Conservation (phyloP, 1,140 invertebrate species). For the Drosophila lacertosa region DNA sequence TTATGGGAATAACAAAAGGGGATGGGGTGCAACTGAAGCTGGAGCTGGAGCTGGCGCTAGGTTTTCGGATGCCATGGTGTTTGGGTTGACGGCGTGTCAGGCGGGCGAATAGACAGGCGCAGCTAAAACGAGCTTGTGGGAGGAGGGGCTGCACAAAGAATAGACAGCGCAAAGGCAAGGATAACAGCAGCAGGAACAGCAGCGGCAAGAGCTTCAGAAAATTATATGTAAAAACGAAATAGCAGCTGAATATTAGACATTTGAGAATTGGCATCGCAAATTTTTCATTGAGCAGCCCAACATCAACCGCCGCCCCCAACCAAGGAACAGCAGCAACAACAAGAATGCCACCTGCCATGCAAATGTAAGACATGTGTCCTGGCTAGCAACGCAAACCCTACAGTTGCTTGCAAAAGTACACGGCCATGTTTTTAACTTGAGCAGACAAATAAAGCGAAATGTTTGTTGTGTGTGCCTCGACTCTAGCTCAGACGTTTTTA, state of each 20-base stretch:
- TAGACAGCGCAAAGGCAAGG: constrained; percentile 18
- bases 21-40: background rate
- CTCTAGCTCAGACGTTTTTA: constrained; percentile 75
- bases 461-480: constrained; percentile 44
- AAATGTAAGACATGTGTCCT: constrained; percentile 46
- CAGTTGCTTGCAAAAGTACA: background rate
- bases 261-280: constrained; percentile 77
- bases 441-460: constrained; percentile 59
- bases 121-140: constrained; percentile 9
- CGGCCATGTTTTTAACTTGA: constrained; percentile 16
- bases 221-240: constrained; percentile 71
- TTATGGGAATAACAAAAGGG: constrained; percentile 19
- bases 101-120: constrained; percentile 57
- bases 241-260: constrained; percentile 77
- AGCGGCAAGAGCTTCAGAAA: constrained; percentile 41
- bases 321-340: constrained; percentile 8
- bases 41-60: background rate
- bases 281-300: constrained; percentile 70
- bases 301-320: constrained; percentile 42
- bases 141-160: constrained; percentile 7
- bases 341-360: constrained; percentile 54
- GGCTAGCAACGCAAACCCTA: background rate
- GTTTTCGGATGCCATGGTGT: constrained; percentile 12
- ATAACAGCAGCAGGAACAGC: constrained; percentile 26
- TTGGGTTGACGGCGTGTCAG: constrained; percentile 49